Percentiles rank a stretch among this genome's conserved stretches.
Evolutionary conservation across 2,797 vertebrate genomes (phyloP).

Genomic region (Sebastes goodei): DNA sequence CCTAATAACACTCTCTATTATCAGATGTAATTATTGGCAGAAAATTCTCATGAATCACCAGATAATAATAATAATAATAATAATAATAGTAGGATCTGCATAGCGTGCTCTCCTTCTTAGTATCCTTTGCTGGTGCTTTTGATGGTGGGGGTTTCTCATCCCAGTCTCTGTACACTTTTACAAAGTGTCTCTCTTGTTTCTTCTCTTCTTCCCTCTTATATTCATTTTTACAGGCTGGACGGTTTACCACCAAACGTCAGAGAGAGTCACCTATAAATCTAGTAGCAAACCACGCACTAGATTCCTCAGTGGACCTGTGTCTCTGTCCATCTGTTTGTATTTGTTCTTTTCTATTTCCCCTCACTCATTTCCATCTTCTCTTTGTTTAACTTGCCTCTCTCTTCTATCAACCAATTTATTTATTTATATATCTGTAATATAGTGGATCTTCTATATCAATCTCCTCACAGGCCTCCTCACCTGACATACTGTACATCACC

Average conservation of each 20-base stretch:
- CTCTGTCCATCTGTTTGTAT: conserved; percentile 99
- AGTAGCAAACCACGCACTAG: conserved; percentile 99
- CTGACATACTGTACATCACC: conserved; percentile 27
- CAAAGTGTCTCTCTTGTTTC: conserved; percentile 89
- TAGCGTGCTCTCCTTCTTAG: conserved; percentile 28
- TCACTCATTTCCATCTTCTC: conserved; percentile 74
- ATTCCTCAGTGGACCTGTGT: conserved; percentile 99
- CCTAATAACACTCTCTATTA: background rate
- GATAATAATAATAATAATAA: background rate
- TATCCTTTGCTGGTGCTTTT: conserved; percentile 72
- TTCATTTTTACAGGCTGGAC: conserved; percentile 93
- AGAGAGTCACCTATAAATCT: conserved; percentile 99
- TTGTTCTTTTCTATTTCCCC: conserved; percentile 98
- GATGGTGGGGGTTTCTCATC: conserved; percentile 82
- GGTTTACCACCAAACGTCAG: conserved; percentile 98
- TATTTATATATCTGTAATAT: conserved; percentile 52
- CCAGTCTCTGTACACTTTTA: conserved; percentile 76
- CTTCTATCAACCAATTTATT: conserved; percentile 59
- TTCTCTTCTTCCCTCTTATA: conserved; percentile 89
- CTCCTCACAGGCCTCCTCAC: conserved; percentile 37
- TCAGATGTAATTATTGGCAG: conserved; percentile 2
- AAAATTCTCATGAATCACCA: background rate
- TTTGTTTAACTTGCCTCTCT: conserved; percentile 89
- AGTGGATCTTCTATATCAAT: conserved; percentile 41
- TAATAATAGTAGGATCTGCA: conserved; percentile 12